Evolutionary conservation across 2,888 invertebrate genomes (phyloP), one percentile per base, ranked within the genome.

Genomic region (Aplocera efformata): DNA sequence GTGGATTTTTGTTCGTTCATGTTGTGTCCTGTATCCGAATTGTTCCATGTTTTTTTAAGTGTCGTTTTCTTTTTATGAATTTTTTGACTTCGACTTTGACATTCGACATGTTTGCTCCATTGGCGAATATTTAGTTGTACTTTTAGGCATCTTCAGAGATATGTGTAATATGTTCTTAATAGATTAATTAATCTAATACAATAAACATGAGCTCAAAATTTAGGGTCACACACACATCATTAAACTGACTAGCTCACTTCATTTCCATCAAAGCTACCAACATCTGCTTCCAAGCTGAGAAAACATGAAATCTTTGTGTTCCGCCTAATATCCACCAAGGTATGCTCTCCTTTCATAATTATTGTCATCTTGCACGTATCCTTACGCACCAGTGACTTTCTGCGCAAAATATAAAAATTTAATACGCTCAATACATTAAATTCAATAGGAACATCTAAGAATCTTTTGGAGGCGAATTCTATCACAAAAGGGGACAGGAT

Each of bases 211-310:
- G 13, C 13, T 5, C 2, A 17, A 3, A 17, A 22, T 25, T 6
- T 17, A 7, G 8, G 20, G 13, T 30, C 20, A 35, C 29, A 32
- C 25, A 38, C 32, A 38, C 35, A 32, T 47, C 38, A 37, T 42
- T 37, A 30, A 34, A 31, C 25, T 10, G 22, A 28, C 33, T 27
- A 25, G 9, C 31, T 48, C 57, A 66, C 57, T 63, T 62, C 62
- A 71, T 67, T 67, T 62, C 54, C 53, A 59, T 58, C 55, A 63
- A 67, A 63, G 58, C 56, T 55, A 61, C n/a, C 13, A 65, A 72
- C 85, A 85, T 75, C 80, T 84, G 85, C 75, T 70, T 58, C 53
- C 49, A 80, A 79, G 79, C 83, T 83, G 79, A 75, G 79, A 84
- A 76, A 85, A 85, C 81, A 71, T 72, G 63, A 60, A 72, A 67